Evolutionary conservation across 2,797 vertebrate species (phyloP), one percentile per base, ranked within the genome.

Genomic region (Sebastes nivosus): DNA sequence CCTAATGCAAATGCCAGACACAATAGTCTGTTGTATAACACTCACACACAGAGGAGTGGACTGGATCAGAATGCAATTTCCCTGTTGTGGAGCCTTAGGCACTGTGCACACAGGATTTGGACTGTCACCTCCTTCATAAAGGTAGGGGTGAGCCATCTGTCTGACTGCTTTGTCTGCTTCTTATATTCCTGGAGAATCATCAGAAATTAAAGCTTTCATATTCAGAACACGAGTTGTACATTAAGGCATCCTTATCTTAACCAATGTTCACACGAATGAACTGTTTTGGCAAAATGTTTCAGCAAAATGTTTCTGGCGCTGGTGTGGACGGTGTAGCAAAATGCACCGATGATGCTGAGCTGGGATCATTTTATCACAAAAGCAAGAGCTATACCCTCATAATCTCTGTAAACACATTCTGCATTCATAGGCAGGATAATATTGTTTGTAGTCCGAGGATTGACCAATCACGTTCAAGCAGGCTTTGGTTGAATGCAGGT

Each of bases 1-100:
- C 72, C 76, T 93, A 88, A 95, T 94, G 90, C 91, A 94, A 93
- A 92, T 91, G 91, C 89, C 87, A 93, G 90, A 94, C 92, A 94
- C 88, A 93, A 94, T 92, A 89, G 88, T 81, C 65, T 83, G 86
- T 90, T 94, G 91, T 89, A 78, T 90, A 93, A 94, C 90, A 88
- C 83, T 90, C 92, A 93, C 87, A 91, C 89, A 91, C 79, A 87
- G 84, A 85, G 81, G 88, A 90, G 88, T 69, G 84, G 87, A 90
- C 86, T 82, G 84, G 89, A 91, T 92, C 88, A 87, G 88, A 88
- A 93, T 89, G 87, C 80, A 88, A 89, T 93, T 94, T 93, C 83
- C 80, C 83, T 85, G 87, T 89, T 88, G 86, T 78, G 79, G 70
- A 82, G 88, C 90, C 76, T 71, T 4, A 64, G 84, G 89, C 89